These are phyloP conservation scores for Rhinichthys klamathensis DNA, from an alignment of 2,113 vertebrate species.

Conservation along the genomic window DNA sequence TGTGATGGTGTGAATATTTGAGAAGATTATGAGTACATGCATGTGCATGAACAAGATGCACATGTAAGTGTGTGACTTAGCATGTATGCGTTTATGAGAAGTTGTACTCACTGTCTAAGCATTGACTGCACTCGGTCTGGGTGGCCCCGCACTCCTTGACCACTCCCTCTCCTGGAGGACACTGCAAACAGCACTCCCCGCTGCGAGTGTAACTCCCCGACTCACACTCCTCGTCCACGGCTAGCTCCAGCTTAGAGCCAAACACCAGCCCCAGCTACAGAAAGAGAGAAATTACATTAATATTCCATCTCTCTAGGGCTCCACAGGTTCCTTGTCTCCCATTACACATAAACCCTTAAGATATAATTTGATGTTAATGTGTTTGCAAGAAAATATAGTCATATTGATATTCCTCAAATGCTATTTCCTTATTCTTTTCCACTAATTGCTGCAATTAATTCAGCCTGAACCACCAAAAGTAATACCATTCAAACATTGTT, in stretches of 20 bases:
- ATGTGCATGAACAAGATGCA: background rate
- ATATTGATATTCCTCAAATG: background rate
- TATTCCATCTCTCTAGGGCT: background rate
- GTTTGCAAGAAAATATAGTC: background rate
- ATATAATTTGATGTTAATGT: slow-evolving; percentile 8
- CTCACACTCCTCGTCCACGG: slow-evolving; percentile 65
- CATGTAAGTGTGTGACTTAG: background rate
- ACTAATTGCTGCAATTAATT: slow-evolving; percentile 9
- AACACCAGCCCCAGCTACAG: slow-evolving; percentile 65
- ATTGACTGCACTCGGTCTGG: slow-evolving; percentile 88
- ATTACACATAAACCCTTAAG: background rate
- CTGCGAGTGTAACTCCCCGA: slow-evolving; percentile 64
- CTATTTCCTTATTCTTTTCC: background rate
- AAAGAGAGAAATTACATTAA: background rate
- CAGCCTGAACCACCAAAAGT: background rate
- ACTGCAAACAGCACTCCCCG: slow-evolving; percentile 88
- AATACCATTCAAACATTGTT: background rate
- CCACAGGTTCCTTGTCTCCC: background rate
- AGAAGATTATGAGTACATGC: background rate
- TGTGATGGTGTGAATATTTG: slow-evolving; percentile 14
- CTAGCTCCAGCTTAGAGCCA: slow-evolving; percentile 70
- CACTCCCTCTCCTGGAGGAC: slow-evolving; percentile 92
- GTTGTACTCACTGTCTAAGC: slow-evolving; percentile 92
- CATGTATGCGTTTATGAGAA: background rate
- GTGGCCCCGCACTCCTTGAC: slow-evolving; percentile 79